Percentiles rank a stretch among this genome's conserved stretches.
Evolutionary conservation across 2,797 vertebrate genomes (phyloP).

Genomic region (Tokudaia muenninki): DNA sequence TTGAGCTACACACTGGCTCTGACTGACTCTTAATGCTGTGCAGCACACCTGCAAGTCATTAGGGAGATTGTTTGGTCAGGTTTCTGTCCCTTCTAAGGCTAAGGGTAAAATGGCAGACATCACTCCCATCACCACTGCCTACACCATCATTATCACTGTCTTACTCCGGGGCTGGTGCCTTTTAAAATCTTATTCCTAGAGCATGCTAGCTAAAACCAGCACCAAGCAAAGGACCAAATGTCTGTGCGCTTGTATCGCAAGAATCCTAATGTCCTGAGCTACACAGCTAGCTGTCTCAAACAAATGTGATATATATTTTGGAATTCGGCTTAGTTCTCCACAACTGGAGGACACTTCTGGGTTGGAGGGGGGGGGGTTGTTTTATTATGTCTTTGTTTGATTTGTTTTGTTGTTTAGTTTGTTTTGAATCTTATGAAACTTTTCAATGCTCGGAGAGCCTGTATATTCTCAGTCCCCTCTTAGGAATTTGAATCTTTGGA

Average conservation of each 20-base stretch:
- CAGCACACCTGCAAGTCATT: background rate
- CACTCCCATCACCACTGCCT: background rate
- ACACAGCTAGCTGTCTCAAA: background rate
- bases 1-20: background rate
- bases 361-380: background rate
- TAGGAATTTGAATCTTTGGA: slow-evolving; percentile 25
- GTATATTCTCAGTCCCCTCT: background rate
- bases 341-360: background rate
- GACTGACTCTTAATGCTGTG: background rate
- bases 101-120: background rate
- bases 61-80: background rate
- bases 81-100: background rate
- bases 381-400: background rate
- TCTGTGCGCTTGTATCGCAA: background rate
- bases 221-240: background rate
- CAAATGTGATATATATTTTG: background rate
- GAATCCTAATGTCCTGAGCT: background rate
- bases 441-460: background rate
- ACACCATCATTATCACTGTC: background rate
- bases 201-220: background rate
- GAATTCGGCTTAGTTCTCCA: background rate
- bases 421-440: background rate
- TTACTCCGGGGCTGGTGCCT: background rate
- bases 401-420: background rate
- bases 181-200: background rate